These are phyloP conservation scores for Heloderma charlesbogerti DNA, from an alignment of 2,113 vertebrate genomes.

Conservation along the genomic window DNA sequence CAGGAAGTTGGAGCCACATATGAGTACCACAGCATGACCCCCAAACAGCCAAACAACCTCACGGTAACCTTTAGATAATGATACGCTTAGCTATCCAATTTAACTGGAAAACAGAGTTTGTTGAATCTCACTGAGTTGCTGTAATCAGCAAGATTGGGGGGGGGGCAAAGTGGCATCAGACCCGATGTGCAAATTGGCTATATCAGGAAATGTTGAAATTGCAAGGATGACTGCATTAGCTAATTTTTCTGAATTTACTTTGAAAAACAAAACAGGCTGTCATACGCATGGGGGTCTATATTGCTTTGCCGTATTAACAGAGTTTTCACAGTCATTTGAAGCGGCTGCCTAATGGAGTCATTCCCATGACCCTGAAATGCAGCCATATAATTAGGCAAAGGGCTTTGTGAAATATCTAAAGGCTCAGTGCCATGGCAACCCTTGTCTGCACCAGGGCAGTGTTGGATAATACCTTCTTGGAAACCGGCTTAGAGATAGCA, in stretches of 20 bases:
- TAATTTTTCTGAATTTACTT: neutral
- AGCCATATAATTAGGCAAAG: neutral
- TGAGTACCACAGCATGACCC: no score
- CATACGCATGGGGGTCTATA: no score
- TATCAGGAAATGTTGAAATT: neutral
- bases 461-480: conserved; percentile 9
- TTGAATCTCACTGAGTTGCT: neutral
- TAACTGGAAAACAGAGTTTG: neutral
- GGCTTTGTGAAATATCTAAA: conserved; percentile 11
- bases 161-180: neutral
- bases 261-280: neutral
- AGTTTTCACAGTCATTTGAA: neutral
- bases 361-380: neutral
- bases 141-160: neutral
- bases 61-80: no score
- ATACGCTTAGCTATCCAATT: neutral
- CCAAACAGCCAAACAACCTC: no score
- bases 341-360: neutral
- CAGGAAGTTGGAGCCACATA: no score
- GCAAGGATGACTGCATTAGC: neutral
- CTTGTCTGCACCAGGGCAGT: neutral
- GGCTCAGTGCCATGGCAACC: conserved; percentile 18
- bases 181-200: neutral
- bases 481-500: neutral
- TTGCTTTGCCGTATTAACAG: neutral